phyloP scores from a whole-genome alignment of 2,888 invertebrate species.

The Zygaena filipendulae region DNA sequence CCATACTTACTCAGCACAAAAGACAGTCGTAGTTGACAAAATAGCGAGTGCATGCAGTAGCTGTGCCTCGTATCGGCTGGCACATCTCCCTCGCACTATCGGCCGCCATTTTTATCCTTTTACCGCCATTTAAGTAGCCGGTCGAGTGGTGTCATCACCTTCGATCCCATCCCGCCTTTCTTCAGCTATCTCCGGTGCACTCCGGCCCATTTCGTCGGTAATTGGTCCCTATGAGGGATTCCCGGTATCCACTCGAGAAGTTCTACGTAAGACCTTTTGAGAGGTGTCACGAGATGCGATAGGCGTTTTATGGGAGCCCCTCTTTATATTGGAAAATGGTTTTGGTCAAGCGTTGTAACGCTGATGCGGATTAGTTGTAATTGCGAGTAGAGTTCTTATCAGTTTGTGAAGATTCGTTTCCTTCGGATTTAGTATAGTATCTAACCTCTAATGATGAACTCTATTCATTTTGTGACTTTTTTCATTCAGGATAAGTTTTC shows the following conservation, averaged over 20 bases:
- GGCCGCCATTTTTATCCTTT: conserved; percentile 25
- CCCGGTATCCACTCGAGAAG: conserved; percentile 21
- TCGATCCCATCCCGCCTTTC: conserved; percentile 7
- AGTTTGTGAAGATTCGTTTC: too few species aligned
- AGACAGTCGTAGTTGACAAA: conserved; percentile 13
- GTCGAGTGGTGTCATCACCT: too few species aligned
- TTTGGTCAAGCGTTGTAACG: conserved; percentile 3
- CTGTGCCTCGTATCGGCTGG: conserved; percentile 27
- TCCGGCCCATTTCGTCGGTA: too few species aligned
- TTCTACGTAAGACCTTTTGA: conserved; percentile 21
- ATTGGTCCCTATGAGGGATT: conserved; percentile 18
- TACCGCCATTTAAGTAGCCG: conserved; percentile 28
- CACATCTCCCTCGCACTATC: conserved; percentile 23
- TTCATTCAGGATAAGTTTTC: too few species aligned
- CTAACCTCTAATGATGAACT: too few species aligned
- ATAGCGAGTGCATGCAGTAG: conserved; percentile 25
- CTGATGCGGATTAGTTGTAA: too few species aligned
- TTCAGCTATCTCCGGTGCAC: conserved; percentile 7
- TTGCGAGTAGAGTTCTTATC: too few species aligned
- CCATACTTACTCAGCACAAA: conserved; percentile 8
- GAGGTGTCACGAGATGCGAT: conserved; percentile 19
- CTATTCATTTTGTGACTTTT: too few species aligned
- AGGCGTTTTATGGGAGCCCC: conserved; percentile 6
- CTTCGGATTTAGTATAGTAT: too few species aligned
- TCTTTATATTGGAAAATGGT: not conserved